A percentile compares a stretch with the other conserved stretches of the same genome.
Evolutionary conservation across 1,140 invertebrate species (phyloP).

Genomic region (Apis florea): DNA sequence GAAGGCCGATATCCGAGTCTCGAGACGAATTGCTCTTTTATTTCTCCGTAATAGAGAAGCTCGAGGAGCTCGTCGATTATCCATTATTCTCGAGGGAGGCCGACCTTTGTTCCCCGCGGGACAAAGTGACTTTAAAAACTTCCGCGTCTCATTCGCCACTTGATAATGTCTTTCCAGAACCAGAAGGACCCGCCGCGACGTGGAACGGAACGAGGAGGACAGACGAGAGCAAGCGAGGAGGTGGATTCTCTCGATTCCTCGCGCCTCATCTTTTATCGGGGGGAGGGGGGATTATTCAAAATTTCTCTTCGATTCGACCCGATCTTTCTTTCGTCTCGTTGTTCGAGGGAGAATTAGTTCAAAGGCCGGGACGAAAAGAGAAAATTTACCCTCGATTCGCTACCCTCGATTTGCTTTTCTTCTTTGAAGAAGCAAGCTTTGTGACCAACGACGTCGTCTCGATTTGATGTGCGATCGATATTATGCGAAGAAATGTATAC

Average conservation of each 20-base stretch:
- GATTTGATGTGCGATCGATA: too few relatives aligned
- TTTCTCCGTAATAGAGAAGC: constrained; percentile 66
- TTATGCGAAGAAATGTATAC: too few relatives aligned
- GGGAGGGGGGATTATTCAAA: constrained; percentile 20
- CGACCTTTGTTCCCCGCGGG: constrained; percentile 59
- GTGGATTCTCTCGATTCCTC: constrained; percentile 24
- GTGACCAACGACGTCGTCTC: too few relatives aligned
- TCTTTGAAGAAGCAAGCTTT: too few relatives aligned
- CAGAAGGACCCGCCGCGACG: background rate
- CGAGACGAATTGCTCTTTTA: constrained; percentile 64
- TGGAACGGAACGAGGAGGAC: background rate
- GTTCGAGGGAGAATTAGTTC: too few relatives aligned
- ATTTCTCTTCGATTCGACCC: constrained; percentile 33
- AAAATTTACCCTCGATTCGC: too few relatives aligned
- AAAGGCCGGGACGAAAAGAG: too few relatives aligned
- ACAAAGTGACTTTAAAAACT: constrained; percentile 71
- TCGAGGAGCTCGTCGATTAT: constrained; percentile 69
- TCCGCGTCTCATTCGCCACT: constrained; percentile 59
- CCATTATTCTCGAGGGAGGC: constrained; percentile 73
- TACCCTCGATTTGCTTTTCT: too few relatives aligned
- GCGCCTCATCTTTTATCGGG: constrained; percentile 27
- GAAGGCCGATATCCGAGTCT: constrained; percentile 60
- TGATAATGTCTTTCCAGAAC: constrained; percentile 26
- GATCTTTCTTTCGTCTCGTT: too few relatives aligned
- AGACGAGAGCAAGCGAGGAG: background rate